Conservation (phyloP, 1,140 invertebrate species). For the Drosophila busckii region DNA sequence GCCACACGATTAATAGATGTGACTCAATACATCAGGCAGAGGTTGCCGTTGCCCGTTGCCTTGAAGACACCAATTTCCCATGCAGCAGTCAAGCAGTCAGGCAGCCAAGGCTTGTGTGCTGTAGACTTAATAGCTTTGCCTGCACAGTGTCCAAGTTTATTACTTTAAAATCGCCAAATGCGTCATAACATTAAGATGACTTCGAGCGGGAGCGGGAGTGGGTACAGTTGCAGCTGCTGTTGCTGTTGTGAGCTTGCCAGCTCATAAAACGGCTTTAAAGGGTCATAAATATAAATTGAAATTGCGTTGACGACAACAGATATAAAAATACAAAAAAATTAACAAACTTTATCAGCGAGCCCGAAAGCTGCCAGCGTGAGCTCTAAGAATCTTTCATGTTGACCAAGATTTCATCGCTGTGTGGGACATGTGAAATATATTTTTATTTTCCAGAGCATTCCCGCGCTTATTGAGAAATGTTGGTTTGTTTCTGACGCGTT, state of each 20-base stretch:
- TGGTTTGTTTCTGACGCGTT: no score
- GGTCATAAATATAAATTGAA: constrained; percentile 73
- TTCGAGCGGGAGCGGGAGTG: background rate
- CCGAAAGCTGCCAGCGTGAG: no score
- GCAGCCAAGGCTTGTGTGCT: background rate
- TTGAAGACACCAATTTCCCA: constrained; percentile 53
- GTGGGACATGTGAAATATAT: no score
- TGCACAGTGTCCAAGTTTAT: constrained; percentile 60
- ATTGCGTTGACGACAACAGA: constrained; percentile 53
- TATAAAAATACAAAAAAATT: constrained; percentile 7
- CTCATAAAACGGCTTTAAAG: constrained; percentile 65
- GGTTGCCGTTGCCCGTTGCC: no score
- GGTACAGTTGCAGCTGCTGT: background rate
- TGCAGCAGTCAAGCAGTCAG: constrained; percentile 3
- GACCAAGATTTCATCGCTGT: no score
- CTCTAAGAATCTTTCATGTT: no score
- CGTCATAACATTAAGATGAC: constrained; percentile 43
- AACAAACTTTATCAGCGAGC: constrained; percentile 16
- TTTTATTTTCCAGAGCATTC: no score
- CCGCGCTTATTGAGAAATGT: no score
- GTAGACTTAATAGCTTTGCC: constrained; percentile 49
- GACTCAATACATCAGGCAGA: constrained; percentile 51
- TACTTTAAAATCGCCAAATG: constrained; percentile 70
- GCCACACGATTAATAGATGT: constrained; percentile 62
- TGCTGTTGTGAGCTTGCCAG: constrained; percentile 39